Base-by-base conservation (phyloP, 1,140 invertebrate species). In the Goniozus legneri region DNA sequence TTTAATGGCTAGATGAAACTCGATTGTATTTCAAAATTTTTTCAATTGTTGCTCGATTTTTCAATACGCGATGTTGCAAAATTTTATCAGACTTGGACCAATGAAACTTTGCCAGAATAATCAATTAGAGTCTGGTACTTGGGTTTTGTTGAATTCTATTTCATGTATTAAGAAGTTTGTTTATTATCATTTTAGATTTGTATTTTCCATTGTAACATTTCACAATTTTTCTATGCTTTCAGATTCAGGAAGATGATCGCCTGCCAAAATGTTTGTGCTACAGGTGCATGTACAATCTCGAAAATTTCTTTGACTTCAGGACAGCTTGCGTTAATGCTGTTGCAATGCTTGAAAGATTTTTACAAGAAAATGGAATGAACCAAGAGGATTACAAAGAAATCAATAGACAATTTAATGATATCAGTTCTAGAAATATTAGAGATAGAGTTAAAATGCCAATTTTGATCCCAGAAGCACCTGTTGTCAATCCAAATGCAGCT, bases 301-400 rank as follows among this genome's bases (percentile, higher is more conserved):
- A 80, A 61, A 79, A 77, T 56, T 79, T 77, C 64, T 77, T 76
- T 52, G 77, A 78, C 56, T 80, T 80, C 50, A 67, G 77, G 56
- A 74, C 70, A 36, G 71, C 70, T 19, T 79, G 78, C 50, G 69
- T 80, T 19, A 76, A 77, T 55, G 76, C 77, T 31, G 61, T 74
- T 31, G 65, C 67, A 8, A 51, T 73, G 21, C 54, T 79, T 30
- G 69, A 78, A 54, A 68, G 71, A 43, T 69, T 56, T 47, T 44
- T 71, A 32, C 65, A 65, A 47, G 50, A 62, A 18, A 62, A 58
- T 27, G 61, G 65, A 47, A 52, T 16, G 42, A 32, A 33, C 21
- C 47, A 2, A 39, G 41, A 37, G 36, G 47, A 36, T 16, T 8
- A 24, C 12, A 16, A 18, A 1, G 31, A 31, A 30, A 8, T 30